Evolutionary conservation across 2,888 invertebrate genomes (phyloP), one percentile per base, ranked within the genome.

Genomic region (Leucophenga maculata): DNA sequence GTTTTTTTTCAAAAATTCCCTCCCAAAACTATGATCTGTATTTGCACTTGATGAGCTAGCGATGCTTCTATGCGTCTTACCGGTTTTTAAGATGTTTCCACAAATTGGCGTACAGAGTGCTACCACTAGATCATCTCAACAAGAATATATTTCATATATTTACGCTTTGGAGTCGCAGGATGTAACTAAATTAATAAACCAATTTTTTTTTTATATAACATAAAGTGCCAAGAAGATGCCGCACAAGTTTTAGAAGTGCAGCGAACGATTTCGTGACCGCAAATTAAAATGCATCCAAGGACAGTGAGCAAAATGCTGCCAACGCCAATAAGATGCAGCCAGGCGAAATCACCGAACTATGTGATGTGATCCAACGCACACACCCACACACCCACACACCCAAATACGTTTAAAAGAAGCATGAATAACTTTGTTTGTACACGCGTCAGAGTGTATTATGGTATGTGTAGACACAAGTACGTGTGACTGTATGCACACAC

Each of bases 241-340:
- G 46, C 16, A 64, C 1, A 64, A 64, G 62, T 48, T 46, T 20
- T 48, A 48, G 20, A 64, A 64, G 46, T 64, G 48, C 46, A 64
- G 8, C 39, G 8, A 39, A 64, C 62, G 62, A 22, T 32, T 55
- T 55, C 22, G 54, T 44, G 44, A 32, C 55, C 32, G 44, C 66
- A 66, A 66, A 66, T 66, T 64, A 48, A 64, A 48, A 64, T 11
- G 62, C 46, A 13, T 46, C 62, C 62, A 64, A 64, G 62, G 62
- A 46, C 48, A 22, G 32, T 13, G 18, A 18, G 44, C 22, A 54
- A 22, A 44, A 18, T 55, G 44, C 55, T 31, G 18, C 13, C 20
- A 66, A 55, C 14, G 54, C 13, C 66, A 20, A 32, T 22, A 55
- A 32, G 32, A 59, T n/a, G 31, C 32, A 59, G 32, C 59, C 31